phyloP scores from a whole-genome alignment of 2,888 invertebrate species.

The Caradrina kadenii region DNA sequence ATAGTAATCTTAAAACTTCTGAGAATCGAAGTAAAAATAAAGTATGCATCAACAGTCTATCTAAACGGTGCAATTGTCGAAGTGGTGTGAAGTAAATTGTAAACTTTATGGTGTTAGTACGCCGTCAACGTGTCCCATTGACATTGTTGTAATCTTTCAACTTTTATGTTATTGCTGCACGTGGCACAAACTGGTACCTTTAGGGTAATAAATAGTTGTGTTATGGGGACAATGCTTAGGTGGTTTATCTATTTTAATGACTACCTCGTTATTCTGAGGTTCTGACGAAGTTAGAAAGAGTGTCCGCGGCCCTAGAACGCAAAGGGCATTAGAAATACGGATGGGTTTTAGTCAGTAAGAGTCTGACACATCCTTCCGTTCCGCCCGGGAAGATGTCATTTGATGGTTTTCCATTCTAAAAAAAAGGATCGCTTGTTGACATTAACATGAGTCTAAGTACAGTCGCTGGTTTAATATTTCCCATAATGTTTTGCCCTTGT shows the following conservation, averaged over 20 bases:
- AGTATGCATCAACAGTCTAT: slow-evolving; percentile 20
- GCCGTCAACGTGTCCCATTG: background rate
- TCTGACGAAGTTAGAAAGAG: too few species aligned
- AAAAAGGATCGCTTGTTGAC: too few species aligned
- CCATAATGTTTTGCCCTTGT: too few species aligned
- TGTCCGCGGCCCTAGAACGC: too few species aligned
- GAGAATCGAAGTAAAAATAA: slow-evolving; percentile 1
- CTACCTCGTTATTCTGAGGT: background rate
- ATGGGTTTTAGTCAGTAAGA: too few species aligned
- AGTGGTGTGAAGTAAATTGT: slow-evolving; percentile 9
- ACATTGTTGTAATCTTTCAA: slow-evolving; percentile 42
- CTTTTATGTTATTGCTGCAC: slow-evolving; percentile 27
- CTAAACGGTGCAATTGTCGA: slow-evolving; percentile 9
- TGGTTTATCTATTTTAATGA: background rate
- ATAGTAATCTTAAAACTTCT: background rate
- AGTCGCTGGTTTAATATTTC: too few species aligned
- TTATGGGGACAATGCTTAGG: background rate
- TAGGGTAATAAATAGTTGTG: slow-evolving; percentile 2
- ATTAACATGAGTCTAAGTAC: too few species aligned
- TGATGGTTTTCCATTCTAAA: too few species aligned
- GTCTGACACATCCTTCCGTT: too few species aligned
- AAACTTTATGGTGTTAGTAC: slow-evolving; percentile 21
- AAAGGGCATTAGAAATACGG: too few species aligned
- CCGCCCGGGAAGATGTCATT: too few species aligned
- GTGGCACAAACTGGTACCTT: slow-evolving; percentile 24